Evolutionary conservation across 1,140 invertebrate genomes (phyloP), one percentile per base, ranked within the genome.

Genomic region (Drosophila leontia): DNA sequence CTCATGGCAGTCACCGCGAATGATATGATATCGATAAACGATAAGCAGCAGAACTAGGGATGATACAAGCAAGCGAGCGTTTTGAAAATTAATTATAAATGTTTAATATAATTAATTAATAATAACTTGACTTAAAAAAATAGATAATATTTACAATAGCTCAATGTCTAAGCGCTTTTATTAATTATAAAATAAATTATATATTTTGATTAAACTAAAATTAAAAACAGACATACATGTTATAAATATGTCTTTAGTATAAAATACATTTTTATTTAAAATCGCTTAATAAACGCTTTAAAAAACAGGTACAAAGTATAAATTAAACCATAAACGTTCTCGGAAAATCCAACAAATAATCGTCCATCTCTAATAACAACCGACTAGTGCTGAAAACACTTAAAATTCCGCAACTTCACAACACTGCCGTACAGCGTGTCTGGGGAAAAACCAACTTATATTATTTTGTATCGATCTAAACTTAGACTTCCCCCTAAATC

Each of bases 361-460:
- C 19, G 45, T 7, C 26, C 65, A 44, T 23, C 67, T 37, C 53
- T 17, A 60, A 12, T 3, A 50, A 34, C 3, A 34, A 55, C 6
- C 13, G 7, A 13, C 12, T 15, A 63, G 71, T 76, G 76, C 3
- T 63, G 47, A 0, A 39, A 71, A 67, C n/a, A 26, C 9, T 0
- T 9, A 42, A 26, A 2, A 1, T 7, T 45, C 15, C 29, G 47
- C 9, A 35, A 15, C 9, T 62, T 45, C 13, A 41, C 62, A 76
- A 51, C 75, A 15, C 72, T 63, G 51, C 7, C 37, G 29, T 41
- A 37, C 58, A 74, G 41, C 68, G 63, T 69, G 69, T 88, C 63
- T 88, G 81, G 84, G 84, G 84, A 69, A 88, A 71, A 75, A 84
- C 84, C 85, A 72, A 72, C 26, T 75, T 78, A 72, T 37, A 65